Evolutionary conservation across 2,888 invertebrate genomes (phyloP).

Genomic region (Drymonia ruficornis): DNA sequence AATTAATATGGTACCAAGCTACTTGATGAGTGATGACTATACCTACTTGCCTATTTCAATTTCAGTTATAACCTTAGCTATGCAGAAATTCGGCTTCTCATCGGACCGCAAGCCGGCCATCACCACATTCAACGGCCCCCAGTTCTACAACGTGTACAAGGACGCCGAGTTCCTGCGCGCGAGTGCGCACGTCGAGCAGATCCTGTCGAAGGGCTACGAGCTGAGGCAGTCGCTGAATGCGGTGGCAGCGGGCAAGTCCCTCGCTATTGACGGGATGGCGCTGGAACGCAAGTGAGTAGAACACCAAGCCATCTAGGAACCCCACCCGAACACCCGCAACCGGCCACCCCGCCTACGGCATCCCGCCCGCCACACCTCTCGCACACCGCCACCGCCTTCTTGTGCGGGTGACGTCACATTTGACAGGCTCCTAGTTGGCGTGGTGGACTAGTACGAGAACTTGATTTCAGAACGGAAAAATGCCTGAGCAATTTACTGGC

Average conservation of each 20-base stretch:
- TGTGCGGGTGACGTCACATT: too few species aligned
- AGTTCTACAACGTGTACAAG: conserved; percentile 12
- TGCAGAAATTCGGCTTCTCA: conserved; percentile 3
- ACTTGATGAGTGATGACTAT: too few species aligned
- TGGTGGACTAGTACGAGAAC: too few species aligned
- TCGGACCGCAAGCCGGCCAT: background rate
- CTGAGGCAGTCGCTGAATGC: background rate
- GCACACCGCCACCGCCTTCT: too few species aligned
- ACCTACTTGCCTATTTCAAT: background rate
- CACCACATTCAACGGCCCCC: conserved; percentile 10
- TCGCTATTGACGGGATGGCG: background rate
- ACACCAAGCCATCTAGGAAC: too few species aligned
- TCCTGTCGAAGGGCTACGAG: conserved; percentile 9
- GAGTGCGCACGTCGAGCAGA: conserved; percentile 10
- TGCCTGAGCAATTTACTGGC: too few species aligned
- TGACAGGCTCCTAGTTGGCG: too few species aligned
- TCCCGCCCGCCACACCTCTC: too few species aligned
- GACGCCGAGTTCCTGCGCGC: conserved; percentile 9
- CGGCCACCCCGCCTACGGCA: too few species aligned
- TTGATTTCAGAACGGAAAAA: too few species aligned
- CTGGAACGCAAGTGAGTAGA: conserved; percentile 1
- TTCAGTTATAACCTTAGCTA: background rate
- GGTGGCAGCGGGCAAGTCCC: background rate
- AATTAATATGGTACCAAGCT: too few species aligned
- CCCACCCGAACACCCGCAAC: too few species aligned